These are phyloP conservation scores for Perca fluviatilis DNA, from an alignment of 2,113 vertebrate genomes.

Conservation along the genomic window DNA sequence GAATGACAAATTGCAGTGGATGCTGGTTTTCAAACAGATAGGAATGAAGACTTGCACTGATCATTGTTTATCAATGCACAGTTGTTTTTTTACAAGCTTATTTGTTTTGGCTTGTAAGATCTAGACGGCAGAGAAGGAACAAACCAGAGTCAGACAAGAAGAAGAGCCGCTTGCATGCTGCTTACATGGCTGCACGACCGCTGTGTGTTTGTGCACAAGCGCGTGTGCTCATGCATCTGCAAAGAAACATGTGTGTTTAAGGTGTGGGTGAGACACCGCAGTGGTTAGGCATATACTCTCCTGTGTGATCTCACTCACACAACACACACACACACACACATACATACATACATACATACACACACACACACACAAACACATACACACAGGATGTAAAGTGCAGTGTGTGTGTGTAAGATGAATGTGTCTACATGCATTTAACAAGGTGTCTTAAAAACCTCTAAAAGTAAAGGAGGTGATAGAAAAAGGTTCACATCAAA, in stretches of 20 bases:
- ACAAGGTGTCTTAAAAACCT: slow-evolving; percentile 46
- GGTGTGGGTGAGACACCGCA: slow-evolving; percentile 60
- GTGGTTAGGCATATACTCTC: slow-evolving; percentile 73
- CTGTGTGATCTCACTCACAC: slow-evolving; percentile 47
- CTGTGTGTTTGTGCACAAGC: slow-evolving; percentile 8
- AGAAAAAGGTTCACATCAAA: slow-evolving; percentile 23
- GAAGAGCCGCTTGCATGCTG: slow-evolving; percentile 25
- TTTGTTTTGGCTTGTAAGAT: slow-evolving; percentile 55
- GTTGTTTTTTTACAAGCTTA: not conserved
- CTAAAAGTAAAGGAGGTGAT: slow-evolving; percentile 19
- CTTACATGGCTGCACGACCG: slow-evolving; percentile 31
- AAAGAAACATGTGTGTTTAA: slow-evolving; percentile 42
- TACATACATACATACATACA: slow-evolving; percentile 22
- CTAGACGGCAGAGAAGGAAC: slow-evolving; percentile 9
- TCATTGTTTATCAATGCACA: slow-evolving; percentile 42
- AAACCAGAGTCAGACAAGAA: slow-evolving; percentile 30
- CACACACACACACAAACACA: slow-evolving; percentile 13
- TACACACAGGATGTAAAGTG: slow-evolving; percentile 68
- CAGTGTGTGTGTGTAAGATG: slow-evolving; percentile 39
- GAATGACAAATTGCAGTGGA: slow-evolving; percentile 47
- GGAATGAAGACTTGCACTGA: slow-evolving; percentile 40
- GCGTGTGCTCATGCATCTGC: slow-evolving; percentile 39
- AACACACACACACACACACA: slow-evolving; percentile 14
- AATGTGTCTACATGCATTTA: slow-evolving; percentile 62
- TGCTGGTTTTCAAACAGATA: slow-evolving; percentile 50